phyloP scores from a whole-genome alignment of 2,888 invertebrate genomes.

The Chironomus tentans region DNA sequence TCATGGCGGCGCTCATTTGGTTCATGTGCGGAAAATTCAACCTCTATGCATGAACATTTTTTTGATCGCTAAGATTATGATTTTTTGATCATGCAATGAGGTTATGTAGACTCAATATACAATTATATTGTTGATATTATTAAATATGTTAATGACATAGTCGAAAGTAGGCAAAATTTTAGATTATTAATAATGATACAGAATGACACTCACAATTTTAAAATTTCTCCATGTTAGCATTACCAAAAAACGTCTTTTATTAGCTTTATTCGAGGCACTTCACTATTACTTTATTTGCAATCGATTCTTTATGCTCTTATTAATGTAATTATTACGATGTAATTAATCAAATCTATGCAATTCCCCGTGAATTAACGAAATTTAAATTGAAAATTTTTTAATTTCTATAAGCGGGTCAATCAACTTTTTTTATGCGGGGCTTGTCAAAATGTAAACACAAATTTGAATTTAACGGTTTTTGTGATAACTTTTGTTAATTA shows the following conservation, averaged over 20 bases:
- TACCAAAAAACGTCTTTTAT: neutral
- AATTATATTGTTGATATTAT: neutral
- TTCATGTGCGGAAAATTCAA: slow-evolving; percentile 12
- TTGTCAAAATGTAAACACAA: neutral
- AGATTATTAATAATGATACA: neutral
- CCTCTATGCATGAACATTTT: neutral
- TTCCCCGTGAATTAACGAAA: neutral
- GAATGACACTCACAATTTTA: slow-evolving; percentile 12
- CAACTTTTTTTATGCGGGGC: neutral
- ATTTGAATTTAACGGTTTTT: neutral
- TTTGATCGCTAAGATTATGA: neutral
- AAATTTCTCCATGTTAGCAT: slow-evolving; percentile 9
- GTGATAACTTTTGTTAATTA: too few species aligned
- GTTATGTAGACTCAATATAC: slow-evolving; percentile 18
- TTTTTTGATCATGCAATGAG: neutral
- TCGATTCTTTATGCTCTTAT: neutral
- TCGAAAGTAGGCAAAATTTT: neutral
- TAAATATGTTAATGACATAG: neutral
- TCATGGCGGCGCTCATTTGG: slow-evolving; percentile 19
- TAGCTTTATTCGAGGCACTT: neutral
- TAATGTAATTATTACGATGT: neutral
- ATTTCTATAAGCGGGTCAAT: neutral
- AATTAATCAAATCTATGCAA: neutral
- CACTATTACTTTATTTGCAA: neutral
- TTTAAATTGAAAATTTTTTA: neutral